Base-by-base conservation (phyloP, 2,888 invertebrate genomes). In the Acleris emargana region DNA sequence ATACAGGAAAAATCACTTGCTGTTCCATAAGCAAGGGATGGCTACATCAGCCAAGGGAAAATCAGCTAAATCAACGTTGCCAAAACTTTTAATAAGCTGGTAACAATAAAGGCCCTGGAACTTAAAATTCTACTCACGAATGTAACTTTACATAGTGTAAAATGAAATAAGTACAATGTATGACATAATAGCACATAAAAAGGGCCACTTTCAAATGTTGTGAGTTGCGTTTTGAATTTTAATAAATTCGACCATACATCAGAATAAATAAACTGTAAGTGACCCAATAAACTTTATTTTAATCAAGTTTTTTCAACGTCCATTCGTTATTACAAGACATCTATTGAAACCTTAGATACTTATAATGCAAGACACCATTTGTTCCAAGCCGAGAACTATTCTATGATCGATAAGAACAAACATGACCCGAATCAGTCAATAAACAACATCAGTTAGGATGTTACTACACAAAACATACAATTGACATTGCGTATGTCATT, bases 401-500 rank as follows among this genome's bases (percentile, higher is more conserved):
- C 50, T 57, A 22, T 7, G 20, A 18, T 61, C 55, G 59, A 45
- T 52, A 52, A 61, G 60, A 60, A 57, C 55, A 38, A 45, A 47
- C 43, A 51, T 51, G 55, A 57, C 61, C 66, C 61, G 18, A 52
- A 45, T 66, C 32, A 61, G 60, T 66, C 66, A 66, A 66, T 61
- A 66, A 57, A 55, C 32, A 18, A 57, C 66, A 58, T 64, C 64
- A 55, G 50, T 50, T 64, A 57, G 61, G 61, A 57, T 54, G 51
- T 61, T 57, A 66, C 60, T 66, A 66, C 38, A 66, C 52, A 57
- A 61, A 66, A 60, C 52, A 61, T 57, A 57, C 66, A 66, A 57
- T 64, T 68, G 68, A 55, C 68, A 66, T 66, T 68, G 58, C 66
- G 62, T 62, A 66, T 49, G 17, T 38, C 5, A 20, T 68, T 62